Base-by-base conservation (phyloP, 2,888 invertebrate species). In the Rhyacophila evoluta region DNA sequence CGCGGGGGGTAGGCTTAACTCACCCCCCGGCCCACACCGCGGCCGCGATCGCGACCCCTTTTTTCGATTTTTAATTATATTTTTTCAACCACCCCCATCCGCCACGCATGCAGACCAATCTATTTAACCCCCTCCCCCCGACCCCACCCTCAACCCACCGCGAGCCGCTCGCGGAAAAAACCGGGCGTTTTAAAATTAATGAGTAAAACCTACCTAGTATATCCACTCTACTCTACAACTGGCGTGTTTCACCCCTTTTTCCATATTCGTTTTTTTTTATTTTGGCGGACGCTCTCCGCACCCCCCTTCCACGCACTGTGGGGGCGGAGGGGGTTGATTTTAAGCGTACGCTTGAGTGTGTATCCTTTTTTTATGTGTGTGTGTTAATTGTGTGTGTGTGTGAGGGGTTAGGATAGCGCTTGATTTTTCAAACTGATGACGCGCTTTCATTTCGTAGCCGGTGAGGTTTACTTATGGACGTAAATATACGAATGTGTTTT, bases 401-500 rank as follows among this genome's bases (percentile, higher is more conserved):
- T 71, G 70, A 88, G 89, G 89, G 89, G 89, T 55, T 68, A 69
- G 79, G 77, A 75, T 79, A 72, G 36, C 77, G 82, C 80, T 90
- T 90, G 89, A 89, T 90, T 90, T 90, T 90, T 90, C 89, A 90
- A 90, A 89, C 89, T 89, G 90, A 90, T 90, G 90, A 90, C 89
- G 90, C 89, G 89, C 89, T 89, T 89, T 88, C 90, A 90, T 90
- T 90, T 89, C 88, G 88, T 88, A 88, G 87, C 87, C 88, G 89
- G 89, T 89, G 89, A 89, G 88, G 89, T 87, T 86, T 86, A 80
- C 79, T 79, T 81, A 81, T 81, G 82, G 82, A 83, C 83, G 87
- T 87, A 89, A 88, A 88, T 89, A 73, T 79, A 80, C 55, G 72
- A 68, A 28, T 39, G 39, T 36, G 25, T 80, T 82, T 81, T 84